Percentiles rank a stretch among this genome's conserved stretches.
Conservation (phyloP, 92 coral and sea anemone genomes). For the Siderastrea radians region DNA sequence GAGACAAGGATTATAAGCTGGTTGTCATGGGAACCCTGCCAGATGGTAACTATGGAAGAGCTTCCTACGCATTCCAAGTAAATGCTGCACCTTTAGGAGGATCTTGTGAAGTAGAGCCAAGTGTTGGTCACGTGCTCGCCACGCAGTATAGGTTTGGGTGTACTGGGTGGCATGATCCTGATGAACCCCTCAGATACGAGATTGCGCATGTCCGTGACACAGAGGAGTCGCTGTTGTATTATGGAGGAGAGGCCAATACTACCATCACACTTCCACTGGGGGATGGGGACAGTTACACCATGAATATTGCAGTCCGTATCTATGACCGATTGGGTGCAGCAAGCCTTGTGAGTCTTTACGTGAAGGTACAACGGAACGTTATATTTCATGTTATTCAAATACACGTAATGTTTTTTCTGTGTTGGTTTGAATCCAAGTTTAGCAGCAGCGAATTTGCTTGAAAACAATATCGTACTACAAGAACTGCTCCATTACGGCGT, state of each 20-base stretch:
- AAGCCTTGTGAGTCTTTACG: constrained; percentile 37
- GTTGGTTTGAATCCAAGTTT: too few relatives aligned
- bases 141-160: constrained; percentile 63
- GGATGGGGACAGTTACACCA: constrained; percentile 47
- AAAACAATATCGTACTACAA: too few relatives aligned
- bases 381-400: too few relatives aligned
- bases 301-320: constrained; percentile 61
- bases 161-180: constrained; percentile 73
- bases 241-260: constrained; percentile 67
- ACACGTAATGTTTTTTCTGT: too few relatives aligned
- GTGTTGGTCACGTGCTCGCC: constrained; percentile 77
- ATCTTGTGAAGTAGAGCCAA: constrained; percentile 73
- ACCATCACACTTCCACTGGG: constrained; percentile 69
- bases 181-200: constrained; percentile 72
- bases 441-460: too few relatives aligned
- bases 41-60: constrained; percentile 63
- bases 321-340: constrained; percentile 71
- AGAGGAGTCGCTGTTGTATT: constrained; percentile 50
- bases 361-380: constrained; percentile 49
- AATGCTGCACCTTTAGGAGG: constrained; percentile 74
- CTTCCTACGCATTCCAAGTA: constrained; percentile 54
- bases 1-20: constrained; percentile 56
- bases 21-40: constrained; percentile 54
- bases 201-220: constrained; percentile 30
- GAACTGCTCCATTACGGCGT: too few relatives aligned